Percentiles rank a stretch among this genome's conserved stretches.
phyloP scores from a whole-genome alignment of 1,140 invertebrate genomes.

The Drosophila busckii region DNA sequence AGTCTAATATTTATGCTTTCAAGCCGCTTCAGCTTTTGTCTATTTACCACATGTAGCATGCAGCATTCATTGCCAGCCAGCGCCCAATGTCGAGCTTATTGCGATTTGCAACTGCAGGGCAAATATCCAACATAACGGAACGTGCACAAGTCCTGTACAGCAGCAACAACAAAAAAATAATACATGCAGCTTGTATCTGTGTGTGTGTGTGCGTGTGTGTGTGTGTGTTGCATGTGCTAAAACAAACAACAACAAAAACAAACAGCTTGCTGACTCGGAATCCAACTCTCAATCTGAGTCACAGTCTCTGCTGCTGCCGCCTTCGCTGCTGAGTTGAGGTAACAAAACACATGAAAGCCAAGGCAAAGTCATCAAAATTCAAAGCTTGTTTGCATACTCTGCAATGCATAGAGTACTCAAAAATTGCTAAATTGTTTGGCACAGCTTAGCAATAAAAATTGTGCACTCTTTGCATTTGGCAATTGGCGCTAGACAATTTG shows the following conservation, averaged over 20 bases:
- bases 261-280: constrained; percentile 8
- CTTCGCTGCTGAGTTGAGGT: not conserved
- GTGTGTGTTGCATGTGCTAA: not conserved
- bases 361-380: constrained; percentile 27
- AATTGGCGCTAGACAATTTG: too few species aligned
- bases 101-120: constrained; percentile 29
- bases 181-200: too few species aligned
- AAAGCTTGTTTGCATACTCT: constrained; percentile 2
- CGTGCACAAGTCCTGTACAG: constrained; percentile 31
- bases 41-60: constrained; percentile 37
- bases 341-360: constrained; percentile 14
- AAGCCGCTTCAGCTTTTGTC: constrained; percentile 36
- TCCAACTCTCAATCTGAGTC: constrained; percentile 2
- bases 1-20: constrained; percentile 35
- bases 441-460: too few species aligned
- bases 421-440: constrained; percentile 45
- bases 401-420: not conserved
- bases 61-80: constrained; percentile 8
- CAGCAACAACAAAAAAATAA: too few species aligned
- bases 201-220: not conserved
- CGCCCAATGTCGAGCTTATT: not conserved
- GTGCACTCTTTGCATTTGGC: too few species aligned
- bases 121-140: constrained; percentile 22
- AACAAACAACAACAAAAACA: constrained; percentile 13
- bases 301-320: not conserved